Percentiles rank a stretch among this genome's conserved stretches.
Conservation (phyloP, 1,140 invertebrate genomes). For the Nasonia vitripennis region DNA sequence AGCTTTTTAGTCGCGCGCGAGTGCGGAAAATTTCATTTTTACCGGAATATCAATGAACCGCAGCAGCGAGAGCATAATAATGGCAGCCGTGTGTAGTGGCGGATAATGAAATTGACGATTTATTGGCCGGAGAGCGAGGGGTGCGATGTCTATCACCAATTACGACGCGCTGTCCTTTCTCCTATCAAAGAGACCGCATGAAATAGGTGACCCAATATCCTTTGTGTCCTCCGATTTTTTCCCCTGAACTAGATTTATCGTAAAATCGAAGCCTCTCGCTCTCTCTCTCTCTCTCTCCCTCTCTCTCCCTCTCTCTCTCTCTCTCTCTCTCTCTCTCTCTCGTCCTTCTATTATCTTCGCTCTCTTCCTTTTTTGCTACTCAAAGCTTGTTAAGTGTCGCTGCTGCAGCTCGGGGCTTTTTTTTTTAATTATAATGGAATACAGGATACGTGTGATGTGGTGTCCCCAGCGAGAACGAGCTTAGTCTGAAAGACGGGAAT, state of each 20-base stretch:
- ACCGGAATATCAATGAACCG: not conserved
- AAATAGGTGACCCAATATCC: not conserved
- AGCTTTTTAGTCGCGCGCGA: not conserved
- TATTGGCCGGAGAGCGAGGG: not conserved
- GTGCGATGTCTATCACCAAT: slow-evolving; percentile 26
- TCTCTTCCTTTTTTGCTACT: slow-evolving; percentile 17
- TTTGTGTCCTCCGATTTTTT: not conserved
- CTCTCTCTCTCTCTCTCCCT: too few species aligned
- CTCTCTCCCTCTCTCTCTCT: not conserved
- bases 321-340: not conserved
- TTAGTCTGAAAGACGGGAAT: not conserved
- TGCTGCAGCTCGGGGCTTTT: not conserved
- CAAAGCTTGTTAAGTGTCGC: slow-evolving; percentile 21
- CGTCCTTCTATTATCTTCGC: slow-evolving; percentile 6
- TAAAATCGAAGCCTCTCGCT: slow-evolving; percentile 4
- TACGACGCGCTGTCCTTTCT: not conserved
- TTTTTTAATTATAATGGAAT: slow-evolving; percentile 34
- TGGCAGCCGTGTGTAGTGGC: not conserved
- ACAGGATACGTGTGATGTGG: not conserved
- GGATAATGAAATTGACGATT: slow-evolving; percentile 22
- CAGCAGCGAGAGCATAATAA: not conserved
- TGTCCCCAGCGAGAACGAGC: not conserved
- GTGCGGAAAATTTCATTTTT: not conserved
- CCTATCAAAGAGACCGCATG: slow-evolving; percentile 20
- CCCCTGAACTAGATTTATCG: slow-evolving; percentile 24